Evolutionary conservation across 1,140 invertebrate genomes (phyloP), one percentile per base, ranked within the genome.

Genomic region (Zaprionus camerounensis): DNA sequence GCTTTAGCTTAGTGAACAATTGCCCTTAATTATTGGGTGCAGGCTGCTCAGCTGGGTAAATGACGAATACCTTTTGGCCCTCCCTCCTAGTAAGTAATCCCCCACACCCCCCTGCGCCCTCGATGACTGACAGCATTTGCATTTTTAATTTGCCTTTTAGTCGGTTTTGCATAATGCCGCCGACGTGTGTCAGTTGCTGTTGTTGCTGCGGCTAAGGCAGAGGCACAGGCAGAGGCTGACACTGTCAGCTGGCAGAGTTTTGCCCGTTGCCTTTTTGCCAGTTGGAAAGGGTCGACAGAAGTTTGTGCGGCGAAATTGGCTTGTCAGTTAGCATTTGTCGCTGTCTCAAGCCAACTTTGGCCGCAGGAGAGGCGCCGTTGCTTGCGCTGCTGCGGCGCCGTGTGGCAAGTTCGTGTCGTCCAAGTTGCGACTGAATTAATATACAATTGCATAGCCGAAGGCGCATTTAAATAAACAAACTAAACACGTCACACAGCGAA

Each of bases 301-400:
- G 46, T 51, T 51, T 51, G 46, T 51, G 46, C 46, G 46, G 71
- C 64, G 81, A 90, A 90, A 90, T 90, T 90, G 85, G 81, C 85
- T 85, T 90, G 85, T 90, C 85, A 90, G 85, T 90, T 90, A 81
- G 82, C 86, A 90, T 90, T 90, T 90, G 85, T 90, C 79, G 85
- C 76, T 85, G 85, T 76, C 78, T 81, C 64, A 55, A 56, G 55
- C 79, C 58, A 55, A 66, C 66, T 68, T 79, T 56, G 38, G 49
- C 53, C 66, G 57, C 65, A 62, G 34, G 71, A 67, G 63, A 55
- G 36, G 38, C 38, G 41, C 5, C n/a, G 31, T 34, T 34, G 31
- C 31, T 34, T 9, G 31, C 31, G n/a, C 53, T 55, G 57, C 28
- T 36, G 17, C 46, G 15, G 13, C 44, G 11, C 15, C 57, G 22